These are phyloP conservation scores for Bombus vancouverensis DNA, from an alignment of 1,140 invertebrate species.

Conservation along the genomic window DNA sequence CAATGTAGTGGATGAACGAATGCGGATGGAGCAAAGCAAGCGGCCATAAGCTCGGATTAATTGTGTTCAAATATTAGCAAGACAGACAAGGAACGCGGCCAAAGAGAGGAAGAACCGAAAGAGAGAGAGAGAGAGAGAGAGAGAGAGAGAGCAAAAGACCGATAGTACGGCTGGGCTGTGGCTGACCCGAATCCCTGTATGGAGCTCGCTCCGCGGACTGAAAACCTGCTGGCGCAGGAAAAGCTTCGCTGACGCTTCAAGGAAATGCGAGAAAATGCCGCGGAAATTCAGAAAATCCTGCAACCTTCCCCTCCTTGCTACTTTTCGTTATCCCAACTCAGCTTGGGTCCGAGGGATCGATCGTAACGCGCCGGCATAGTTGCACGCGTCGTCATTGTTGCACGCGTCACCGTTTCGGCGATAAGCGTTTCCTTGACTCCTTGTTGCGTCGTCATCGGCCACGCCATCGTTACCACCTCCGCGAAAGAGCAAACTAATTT, in stretches of 20 bases:
- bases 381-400: background rate
- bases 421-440: background rate
- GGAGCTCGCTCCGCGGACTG: conserved; percentile 62
- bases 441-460: background rate
- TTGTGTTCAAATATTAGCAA: conserved; percentile 79
- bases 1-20: conserved; percentile 35
- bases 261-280: conserved; percentile 75
- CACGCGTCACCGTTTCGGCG: background rate
- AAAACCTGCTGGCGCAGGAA: conserved; percentile 80
- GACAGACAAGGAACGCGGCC: conserved; percentile 31
- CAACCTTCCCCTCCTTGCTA: conserved; percentile 26
- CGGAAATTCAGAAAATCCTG: conserved; percentile 72
- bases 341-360: conserved; percentile 4
- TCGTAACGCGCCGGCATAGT: conserved; percentile 12
- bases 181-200: conserved; percentile 73
- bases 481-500: conserved; percentile 32
- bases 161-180: conserved; percentile 51
- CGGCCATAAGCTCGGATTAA: conserved; percentile 73
- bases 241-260: conserved; percentile 76
- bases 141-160: conserved; percentile 29
- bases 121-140: conserved; percentile 23
- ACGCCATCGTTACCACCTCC: background rate
- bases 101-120: conserved; percentile 10
- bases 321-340: background rate
- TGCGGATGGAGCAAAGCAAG: conserved; percentile 38